phyloP scores from a whole-genome alignment of 2,888 invertebrate species.

The Torymus tubicola region DNA sequence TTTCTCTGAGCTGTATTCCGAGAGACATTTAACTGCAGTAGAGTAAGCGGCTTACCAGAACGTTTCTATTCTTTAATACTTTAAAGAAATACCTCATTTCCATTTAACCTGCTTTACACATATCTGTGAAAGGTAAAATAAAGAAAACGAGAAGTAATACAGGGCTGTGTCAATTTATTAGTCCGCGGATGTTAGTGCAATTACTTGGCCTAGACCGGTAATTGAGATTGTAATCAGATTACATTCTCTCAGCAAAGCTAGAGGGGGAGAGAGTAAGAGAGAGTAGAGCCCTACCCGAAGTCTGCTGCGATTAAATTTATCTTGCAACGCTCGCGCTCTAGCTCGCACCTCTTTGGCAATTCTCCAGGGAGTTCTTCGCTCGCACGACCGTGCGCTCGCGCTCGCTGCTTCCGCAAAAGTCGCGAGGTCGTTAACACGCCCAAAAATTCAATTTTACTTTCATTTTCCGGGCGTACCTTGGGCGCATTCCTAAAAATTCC shows the following conservation, averaged over 20 bases:
- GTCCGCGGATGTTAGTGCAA: conserved; percentile 63
- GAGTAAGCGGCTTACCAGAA: too few species aligned
- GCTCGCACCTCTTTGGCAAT: conserved; percentile 62
- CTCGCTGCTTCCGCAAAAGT: conserved; percentile 60
- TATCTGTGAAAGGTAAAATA: not conserved
- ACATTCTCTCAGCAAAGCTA: conserved; percentile 60
- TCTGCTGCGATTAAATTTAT: conserved; percentile 64
- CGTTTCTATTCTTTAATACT: too few species aligned
- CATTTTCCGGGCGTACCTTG: conserved; percentile 29
- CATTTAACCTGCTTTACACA: too few species aligned
- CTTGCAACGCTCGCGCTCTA: conserved; percentile 59
- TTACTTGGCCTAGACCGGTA: conserved; percentile 63
- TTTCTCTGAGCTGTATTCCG: too few species aligned
- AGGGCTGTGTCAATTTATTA: conserved; percentile 45
- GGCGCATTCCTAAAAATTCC: not conserved
- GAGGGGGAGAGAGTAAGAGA: conserved; percentile 6
- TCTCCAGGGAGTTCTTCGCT: conserved; percentile 59
- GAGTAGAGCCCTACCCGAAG: conserved; percentile 57
- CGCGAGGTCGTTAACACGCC: conserved; percentile 62
- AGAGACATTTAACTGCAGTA: too few species aligned
- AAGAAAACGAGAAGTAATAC: not conserved
- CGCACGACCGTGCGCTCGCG: conserved; percentile 19
- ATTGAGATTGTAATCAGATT: conserved; percentile 64
- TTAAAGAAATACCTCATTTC: too few species aligned
- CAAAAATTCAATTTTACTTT: conserved; percentile 64